Conservation (phyloP, 1,140 invertebrate species). For the Gonatopus flavifemur region DNA sequence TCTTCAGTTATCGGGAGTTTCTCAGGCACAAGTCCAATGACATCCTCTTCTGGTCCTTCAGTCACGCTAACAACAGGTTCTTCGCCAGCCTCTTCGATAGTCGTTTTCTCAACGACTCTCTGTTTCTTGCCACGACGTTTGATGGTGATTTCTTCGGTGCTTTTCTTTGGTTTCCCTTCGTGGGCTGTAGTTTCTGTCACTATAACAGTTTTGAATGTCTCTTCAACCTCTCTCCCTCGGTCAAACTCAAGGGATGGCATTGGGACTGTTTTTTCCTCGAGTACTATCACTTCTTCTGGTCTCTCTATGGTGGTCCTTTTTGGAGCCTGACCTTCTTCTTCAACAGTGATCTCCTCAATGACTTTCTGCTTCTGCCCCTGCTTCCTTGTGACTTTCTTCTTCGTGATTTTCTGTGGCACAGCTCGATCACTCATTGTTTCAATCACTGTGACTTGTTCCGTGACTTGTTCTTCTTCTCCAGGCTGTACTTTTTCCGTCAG, state of each 20-base stretch:
- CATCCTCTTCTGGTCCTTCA: constrained; percentile 22
- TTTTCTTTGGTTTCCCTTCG: neutral
- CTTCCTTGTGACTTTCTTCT: constrained; percentile 40
- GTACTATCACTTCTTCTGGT: constrained; percentile 35
- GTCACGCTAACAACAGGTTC: constrained; percentile 16
- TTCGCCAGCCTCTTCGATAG: constrained; percentile 14
- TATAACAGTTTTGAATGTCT: constrained; percentile 37
- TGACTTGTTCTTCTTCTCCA: constrained; percentile 16
- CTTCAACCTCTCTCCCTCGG: constrained; percentile 34
- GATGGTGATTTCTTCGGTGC: constrained; percentile 17
- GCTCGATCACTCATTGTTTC: constrained; percentile 39
- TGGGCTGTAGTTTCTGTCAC: constrained; percentile 4
- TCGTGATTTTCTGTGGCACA: constrained; percentile 31
- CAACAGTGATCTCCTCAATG: constrained; percentile 55
- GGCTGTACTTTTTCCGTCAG: neutral
- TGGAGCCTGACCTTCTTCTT: constrained; percentile 34
- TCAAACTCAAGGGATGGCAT: constrained; percentile 7
- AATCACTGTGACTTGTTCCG: constrained; percentile 15
- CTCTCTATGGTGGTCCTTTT: constrained; percentile 24
- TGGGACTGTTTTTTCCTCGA: constrained; percentile 8
- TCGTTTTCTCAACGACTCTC: constrained; percentile 11
- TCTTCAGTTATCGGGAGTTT: constrained; percentile 10
- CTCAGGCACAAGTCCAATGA: constrained; percentile 11
- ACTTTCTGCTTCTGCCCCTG: constrained; percentile 42
- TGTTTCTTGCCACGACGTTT: constrained; percentile 21